A percentile compares a stretch with the other conserved stretches of the same genome.
Conservation (phyloP, 23 tunicate species). For the Clavelina lepadiformis region DNA sequence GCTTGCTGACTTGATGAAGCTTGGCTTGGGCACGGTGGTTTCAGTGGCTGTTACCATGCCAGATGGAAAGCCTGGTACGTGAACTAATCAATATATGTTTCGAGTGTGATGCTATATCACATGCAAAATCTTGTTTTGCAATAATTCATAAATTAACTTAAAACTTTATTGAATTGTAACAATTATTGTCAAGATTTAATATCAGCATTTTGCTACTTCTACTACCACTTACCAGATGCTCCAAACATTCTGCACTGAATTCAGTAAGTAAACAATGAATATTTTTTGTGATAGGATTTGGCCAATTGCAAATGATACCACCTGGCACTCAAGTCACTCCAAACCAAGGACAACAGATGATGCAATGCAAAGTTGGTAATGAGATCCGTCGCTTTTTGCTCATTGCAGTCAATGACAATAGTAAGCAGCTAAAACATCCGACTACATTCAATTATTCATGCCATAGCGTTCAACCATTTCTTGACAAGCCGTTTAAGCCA, state of each 20-base stretch:
- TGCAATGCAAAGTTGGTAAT: conserved; percentile 88
- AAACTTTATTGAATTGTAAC: no score
- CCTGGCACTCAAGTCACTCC: conserved; percentile 72
- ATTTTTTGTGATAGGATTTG: no score
- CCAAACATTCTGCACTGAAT: no score
- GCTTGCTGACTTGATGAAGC: conserved; percentile 56
- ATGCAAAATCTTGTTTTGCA: no score
- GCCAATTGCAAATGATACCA: conserved; percentile 73
- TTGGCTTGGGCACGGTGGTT: conserved; percentile 40
- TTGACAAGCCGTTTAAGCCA: neutral
- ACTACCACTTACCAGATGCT: no score
- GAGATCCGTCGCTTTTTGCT: conserved; percentile 68
- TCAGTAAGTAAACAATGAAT: no score
- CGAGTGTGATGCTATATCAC: no score
- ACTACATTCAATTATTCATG: no score
- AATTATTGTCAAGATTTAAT: no score
- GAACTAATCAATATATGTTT: neutral
- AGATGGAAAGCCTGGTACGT: conserved; percentile 71
- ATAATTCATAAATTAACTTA: no score
- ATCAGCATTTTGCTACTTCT: no score
- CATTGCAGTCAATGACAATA: conserved; percentile 37
- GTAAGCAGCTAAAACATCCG: no score
- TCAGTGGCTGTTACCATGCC: conserved; percentile 49
- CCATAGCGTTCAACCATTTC: neutral
- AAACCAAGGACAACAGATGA: conserved; percentile 74